Evolutionary conservation across 2,888 invertebrate species (phyloP), one percentile per base, ranked within the genome.

Genomic region (Plebejus anna): DNA sequence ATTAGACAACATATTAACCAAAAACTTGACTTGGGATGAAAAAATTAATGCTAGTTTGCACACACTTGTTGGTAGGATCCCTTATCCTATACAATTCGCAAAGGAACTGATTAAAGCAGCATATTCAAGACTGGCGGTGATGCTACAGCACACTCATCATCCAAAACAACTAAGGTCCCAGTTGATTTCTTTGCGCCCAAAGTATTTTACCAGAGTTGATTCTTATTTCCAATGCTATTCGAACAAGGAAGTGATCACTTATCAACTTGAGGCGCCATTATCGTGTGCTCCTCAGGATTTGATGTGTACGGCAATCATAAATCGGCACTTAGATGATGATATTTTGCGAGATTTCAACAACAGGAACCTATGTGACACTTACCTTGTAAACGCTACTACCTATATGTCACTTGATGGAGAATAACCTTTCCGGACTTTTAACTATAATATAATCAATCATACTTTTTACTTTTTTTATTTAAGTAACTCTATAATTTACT

Each of bases 1-100:
- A 5, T 55, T 89, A 16, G 76, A 79, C 2, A 0, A 76, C 61
- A 7, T 75, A 82, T 51, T 80, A 13, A 70, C 75, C 38, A 57
- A 73, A 2, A 71, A 76, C 16, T 36, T 61, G 2, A 79, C 80
- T 0, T 88, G 88, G 87, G 5, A 13, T 76, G 3, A 75, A 75
- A 7, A 80, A 79, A 7, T 70, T 85, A 2, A 79, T 81, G 0
- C 76, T 0, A 83, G 84, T 57, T 84, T 88, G 7, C 82, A 83
- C 13, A 79, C 80, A 9, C 78, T 90, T 5, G 79, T 85, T 1
- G 89, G 88, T 0, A 82, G 80, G n/a, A 86, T 88, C 1, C 75
- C 85, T 0, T 84, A 88, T 77, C 88, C 90, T 2, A 82, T 84
- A 13, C 89, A 90, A 77, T 90, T 90, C 78, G 84, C 84, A 0